Conservation (phyloP, 2,888 invertebrate species). For the Augiades crinisus region DNA sequence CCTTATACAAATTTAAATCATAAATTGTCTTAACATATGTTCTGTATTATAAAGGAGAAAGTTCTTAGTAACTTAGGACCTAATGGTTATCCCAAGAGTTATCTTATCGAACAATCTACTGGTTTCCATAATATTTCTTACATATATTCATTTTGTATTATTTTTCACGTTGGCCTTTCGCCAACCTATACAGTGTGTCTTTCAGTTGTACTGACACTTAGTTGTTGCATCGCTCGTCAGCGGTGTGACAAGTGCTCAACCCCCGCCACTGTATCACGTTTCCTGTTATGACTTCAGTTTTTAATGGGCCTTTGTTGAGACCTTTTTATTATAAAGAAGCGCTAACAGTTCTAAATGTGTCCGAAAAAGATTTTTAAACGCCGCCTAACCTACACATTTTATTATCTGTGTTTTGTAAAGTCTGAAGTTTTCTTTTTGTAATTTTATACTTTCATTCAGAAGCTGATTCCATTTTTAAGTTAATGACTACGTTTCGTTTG, state of each 20-base stretch:
- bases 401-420: conserved; percentile 50
- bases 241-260: conserved; percentile 3
- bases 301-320: conserved; percentile 71
- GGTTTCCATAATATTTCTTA: too few species aligned
- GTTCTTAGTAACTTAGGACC: too few species aligned
- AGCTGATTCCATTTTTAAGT: conserved; percentile 12
- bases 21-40: too few species aligned
- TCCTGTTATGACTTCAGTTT: conserved; percentile 79
- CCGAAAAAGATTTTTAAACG: conserved; percentile 49
- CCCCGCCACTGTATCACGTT: conserved; percentile 71
- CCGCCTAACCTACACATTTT: conserved; percentile 48
- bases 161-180: too few species aligned
- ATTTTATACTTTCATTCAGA: conserved; percentile 24
- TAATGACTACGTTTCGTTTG: conserved; percentile 7
- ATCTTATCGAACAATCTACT: too few species aligned
- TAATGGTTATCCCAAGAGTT: too few species aligned
- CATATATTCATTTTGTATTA: too few species aligned
- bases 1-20: too few species aligned
- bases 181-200: too few species aligned
- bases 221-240: too few species aligned
- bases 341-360: conserved; percentile 62
- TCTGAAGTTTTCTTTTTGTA: conserved; percentile 31
- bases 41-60: too few species aligned
- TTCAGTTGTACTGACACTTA: too few species aligned
- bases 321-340: conserved; percentile 65